A percentile compares a stretch with the other conserved stretches of the same genome.
Evolutionary conservation across 2,113 vertebrate species (phyloP).

Genomic region (Paedocypris sp.): DNA sequence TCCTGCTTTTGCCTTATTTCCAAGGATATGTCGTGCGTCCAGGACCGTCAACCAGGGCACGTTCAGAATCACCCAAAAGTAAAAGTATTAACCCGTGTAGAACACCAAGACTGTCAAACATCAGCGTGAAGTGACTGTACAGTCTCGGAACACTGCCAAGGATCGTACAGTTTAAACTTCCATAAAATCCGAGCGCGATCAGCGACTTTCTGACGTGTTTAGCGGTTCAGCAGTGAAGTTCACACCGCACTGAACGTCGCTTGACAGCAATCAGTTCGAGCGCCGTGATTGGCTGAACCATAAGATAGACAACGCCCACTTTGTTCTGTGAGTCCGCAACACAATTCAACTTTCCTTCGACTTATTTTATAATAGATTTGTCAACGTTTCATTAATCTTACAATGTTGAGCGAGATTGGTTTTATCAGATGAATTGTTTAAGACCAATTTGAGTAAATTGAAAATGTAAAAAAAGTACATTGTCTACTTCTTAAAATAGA

Average conservation of each 20-base stretch:
- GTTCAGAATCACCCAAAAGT: background rate
- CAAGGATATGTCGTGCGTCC: background rate
- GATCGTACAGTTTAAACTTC: conserved; percentile 75
- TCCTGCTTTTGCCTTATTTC: background rate
- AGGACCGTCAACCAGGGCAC: background rate
- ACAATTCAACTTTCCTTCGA: too few relatives aligned
- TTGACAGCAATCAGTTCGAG: conserved; percentile 30
- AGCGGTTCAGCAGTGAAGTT: background rate
- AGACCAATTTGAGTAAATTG: too few relatives aligned
- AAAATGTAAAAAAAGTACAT: too few relatives aligned
- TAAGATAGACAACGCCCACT: conserved; percentile 16
- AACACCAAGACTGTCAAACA: too few relatives aligned
- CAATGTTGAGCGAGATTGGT: too few relatives aligned
- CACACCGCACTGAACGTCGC: conserved; percentile 21
- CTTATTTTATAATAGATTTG: too few relatives aligned
- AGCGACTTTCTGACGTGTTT: background rate
- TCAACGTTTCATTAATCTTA: too few relatives aligned
- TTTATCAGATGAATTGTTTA: too few relatives aligned
- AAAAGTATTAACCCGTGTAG: too few relatives aligned
- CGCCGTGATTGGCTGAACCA: conserved; percentile 31
- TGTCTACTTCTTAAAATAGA: too few relatives aligned
- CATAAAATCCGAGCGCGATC: conserved; percentile 27
- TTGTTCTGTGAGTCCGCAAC: background rate
- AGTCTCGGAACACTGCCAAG: conserved; percentile 98
- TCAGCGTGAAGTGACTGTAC: conserved; percentile 53